These are phyloP conservation scores for Heteromormyrus szaboi DNA, from an alignment of 2,797 vertebrate genomes.

Conservation along the genomic window DNA sequence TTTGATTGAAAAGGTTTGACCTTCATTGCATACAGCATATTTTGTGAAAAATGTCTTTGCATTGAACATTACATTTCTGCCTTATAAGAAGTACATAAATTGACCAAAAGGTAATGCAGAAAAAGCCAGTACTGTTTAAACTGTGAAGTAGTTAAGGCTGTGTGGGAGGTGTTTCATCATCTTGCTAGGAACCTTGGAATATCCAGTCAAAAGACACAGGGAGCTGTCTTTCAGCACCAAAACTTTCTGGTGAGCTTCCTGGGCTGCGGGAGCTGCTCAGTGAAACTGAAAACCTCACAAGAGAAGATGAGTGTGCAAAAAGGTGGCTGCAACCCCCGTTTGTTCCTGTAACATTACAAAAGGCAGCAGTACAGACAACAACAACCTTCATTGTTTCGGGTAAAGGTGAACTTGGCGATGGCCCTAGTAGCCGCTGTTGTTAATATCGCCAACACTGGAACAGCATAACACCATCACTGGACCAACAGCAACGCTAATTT, in stretches of 20 bases:
- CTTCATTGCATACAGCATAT: background rate
- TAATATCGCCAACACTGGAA: background rate
- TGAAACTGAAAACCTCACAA: background rate
- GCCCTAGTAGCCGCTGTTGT: background rate
- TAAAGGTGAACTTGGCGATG: background rate
- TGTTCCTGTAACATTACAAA: background rate
- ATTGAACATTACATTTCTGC: background rate
- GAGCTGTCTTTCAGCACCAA: background rate
- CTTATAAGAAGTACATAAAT: background rate
- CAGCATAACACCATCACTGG: background rate
- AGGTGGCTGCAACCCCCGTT: background rate
- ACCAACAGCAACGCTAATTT: background rate
- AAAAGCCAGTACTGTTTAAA: background rate
- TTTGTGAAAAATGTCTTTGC: background rate
- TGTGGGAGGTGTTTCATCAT: background rate
- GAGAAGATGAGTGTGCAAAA: slow-evolving; percentile 1
- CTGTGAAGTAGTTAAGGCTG: background rate
- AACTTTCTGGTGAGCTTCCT: background rate
- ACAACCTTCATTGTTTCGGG: background rate
- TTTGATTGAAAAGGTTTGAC: background rate
- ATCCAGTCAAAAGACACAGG: background rate
- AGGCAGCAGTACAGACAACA: background rate
- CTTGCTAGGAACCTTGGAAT: background rate
- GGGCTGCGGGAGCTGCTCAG: background rate
- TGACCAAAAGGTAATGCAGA: background rate